Conservation (phyloP, 2,113 vertebrate species). For the Eolophus roseicapilla region DNA sequence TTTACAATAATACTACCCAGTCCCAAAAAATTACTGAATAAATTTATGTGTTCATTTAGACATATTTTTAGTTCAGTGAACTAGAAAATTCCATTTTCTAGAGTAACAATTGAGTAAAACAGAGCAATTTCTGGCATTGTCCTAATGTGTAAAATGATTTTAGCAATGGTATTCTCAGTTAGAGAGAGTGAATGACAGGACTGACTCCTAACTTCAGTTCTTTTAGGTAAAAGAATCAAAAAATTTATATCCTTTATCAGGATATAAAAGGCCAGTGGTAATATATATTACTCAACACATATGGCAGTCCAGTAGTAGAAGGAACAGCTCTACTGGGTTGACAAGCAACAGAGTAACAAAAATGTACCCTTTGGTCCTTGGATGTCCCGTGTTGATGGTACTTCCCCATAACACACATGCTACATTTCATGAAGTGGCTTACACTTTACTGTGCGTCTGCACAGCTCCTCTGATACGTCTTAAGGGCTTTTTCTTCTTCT, state of each 20-base stretch:
- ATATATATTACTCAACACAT: neutral
- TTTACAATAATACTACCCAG: neutral
- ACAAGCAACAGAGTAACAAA: neutral
- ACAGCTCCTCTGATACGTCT: neutral
- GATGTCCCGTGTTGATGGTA: neutral
- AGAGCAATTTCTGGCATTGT: neutral
- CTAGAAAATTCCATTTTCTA: neutral
- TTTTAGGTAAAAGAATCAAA: neutral
- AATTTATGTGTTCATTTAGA: neutral
- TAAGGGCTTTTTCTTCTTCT: neutral
- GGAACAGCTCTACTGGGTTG: neutral
- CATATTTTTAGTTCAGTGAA: neutral
- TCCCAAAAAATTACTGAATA: neutral
- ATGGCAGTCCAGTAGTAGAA: neutral
- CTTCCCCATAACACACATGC: neutral
- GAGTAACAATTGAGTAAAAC: neutral
- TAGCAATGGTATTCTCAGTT: neutral
- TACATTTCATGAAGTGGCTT: neutral
- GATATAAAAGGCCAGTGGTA: neutral
- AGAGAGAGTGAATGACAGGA: neutral
- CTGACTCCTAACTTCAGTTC: neutral
- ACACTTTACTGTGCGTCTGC: neutral
- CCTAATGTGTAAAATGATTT: neutral
- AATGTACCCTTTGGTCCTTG: fast-evolving
- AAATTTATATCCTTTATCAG: fast-evolving